Evolutionary conservation across 2,888 invertebrate species (phyloP), one percentile per base, ranked within the genome.

Genomic region (Tachystola acroxantha): DNA sequence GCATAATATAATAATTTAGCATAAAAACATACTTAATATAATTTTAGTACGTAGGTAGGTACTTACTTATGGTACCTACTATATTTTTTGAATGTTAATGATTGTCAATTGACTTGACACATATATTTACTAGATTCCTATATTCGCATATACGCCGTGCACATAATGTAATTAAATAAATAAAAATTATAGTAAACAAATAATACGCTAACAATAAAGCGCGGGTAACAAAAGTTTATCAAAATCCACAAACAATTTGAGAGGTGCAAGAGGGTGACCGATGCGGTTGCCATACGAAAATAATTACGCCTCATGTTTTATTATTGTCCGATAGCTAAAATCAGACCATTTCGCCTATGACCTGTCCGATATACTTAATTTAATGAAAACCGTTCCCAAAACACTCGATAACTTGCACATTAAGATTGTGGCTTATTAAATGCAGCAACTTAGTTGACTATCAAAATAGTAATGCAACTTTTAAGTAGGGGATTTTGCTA

Each of bases 351-450:
- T 57, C 54, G 67, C 66, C 65, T 65, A 43, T 65, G 64, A 77
- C 77, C 75, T 60, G 45, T 41, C 51, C 47, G 72, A 77, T 78
- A 74, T 55, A 51, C 56, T 57, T 52, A 62, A 65, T 72, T 80
- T 73, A 80, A 76, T 79, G 64, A 75, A 74, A 72, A 77, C 54
- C 64, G 56, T 53, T 63, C 59, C 46, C 52, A 70, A 68, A 75
- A 73, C 60, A 72, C 47, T 38, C 42, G 74, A 75, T 77, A 73
- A 68, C 39, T 11, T 46, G 10, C 32, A 53, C 43, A 58, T 58
- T 57, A 50, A 58, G 54, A 58, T 62, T 44, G 40, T 22, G 16
- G n/a, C n/a, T n/a, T n/a, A n/a, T n/a, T n/a, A n/a, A n/a, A n/a
- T n/a, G n/a, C n/a, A n/a, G n/a, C n/a, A n/a, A n/a, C n/a, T n/a